Conservation (phyloP, 2,888 invertebrate genomes). For the Lucinisca nassula region DNA sequence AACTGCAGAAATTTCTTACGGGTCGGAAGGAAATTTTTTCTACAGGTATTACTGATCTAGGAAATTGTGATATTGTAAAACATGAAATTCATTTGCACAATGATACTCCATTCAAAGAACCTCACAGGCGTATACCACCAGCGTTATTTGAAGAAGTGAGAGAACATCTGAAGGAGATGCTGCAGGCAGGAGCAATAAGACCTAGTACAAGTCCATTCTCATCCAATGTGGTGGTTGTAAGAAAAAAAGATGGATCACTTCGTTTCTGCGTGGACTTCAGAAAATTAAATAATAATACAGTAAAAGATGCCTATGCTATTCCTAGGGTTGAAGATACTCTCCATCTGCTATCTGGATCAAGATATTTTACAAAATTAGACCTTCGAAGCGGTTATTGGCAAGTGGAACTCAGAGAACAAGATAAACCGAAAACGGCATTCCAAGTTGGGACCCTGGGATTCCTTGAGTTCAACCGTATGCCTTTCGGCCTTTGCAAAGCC, state of each 20-base stretch:
- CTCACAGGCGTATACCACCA: slow-evolving; percentile 31
- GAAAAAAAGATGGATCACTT: slow-evolving; percentile 12
- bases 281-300: slow-evolving; percentile 17
- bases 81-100: not conserved
- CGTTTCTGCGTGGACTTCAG: slow-evolving; percentile 24
- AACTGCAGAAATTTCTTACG: not conserved
- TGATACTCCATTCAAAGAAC: slow-evolving; percentile 16
- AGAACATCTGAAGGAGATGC: no score
- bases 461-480: slow-evolving; percentile 46
- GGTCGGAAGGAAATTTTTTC: not conserved
- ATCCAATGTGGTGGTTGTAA: not conserved
- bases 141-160: slow-evolving; percentile 24
- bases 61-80: not conserved
- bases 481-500: no score
- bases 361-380: not conserved
- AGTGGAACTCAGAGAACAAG: not conserved
- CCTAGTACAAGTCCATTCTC: not conserved
- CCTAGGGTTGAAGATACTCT: slow-evolving; percentile 61
- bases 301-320: slow-evolving; percentile 57
- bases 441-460: slow-evolving; percentile 47
- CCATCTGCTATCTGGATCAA: not conserved
- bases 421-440: slow-evolving; percentile 52
- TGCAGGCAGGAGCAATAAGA: not conserved
- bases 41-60: not conserved
- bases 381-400: not conserved